Percentiles rank a stretch among this genome's conserved stretches.
phyloP scores from a whole-genome alignment of 37 sponge, comb jelly and placozoan genomes.

The Hormiphora californensis region DNA sequence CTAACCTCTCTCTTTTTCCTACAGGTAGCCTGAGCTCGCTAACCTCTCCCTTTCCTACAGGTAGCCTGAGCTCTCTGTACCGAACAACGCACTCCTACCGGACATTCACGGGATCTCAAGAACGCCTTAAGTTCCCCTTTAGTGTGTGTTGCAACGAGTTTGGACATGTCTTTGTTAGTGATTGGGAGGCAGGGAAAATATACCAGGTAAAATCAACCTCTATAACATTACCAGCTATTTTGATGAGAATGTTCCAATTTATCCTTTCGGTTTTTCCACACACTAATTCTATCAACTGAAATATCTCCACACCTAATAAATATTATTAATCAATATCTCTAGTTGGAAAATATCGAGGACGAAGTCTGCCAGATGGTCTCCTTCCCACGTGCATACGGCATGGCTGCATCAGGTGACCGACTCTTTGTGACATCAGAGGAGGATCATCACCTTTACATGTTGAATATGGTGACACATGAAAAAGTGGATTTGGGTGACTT shows the following conservation, averaged over 20 bases:
- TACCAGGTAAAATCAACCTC: neutral
- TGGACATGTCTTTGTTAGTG: slow-evolving; percentile 33
- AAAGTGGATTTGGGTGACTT: neutral
- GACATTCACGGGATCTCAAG: neutral
- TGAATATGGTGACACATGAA: neutral
- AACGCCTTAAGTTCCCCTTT: slow-evolving; percentile 23
- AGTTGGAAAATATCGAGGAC: slow-evolving; percentile 39
- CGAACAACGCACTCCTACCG: slow-evolving; percentile 5
- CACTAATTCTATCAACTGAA: too few relatives aligned
- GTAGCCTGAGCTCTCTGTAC: slow-evolving; percentile 38
- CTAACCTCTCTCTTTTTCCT: too few relatives aligned
- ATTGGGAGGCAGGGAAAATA: slow-evolving; percentile 43
- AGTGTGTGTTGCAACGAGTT: neutral
- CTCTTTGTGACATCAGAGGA: slow-evolving; percentile 41
- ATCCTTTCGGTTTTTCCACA: too few relatives aligned
- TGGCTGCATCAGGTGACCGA: neutral
- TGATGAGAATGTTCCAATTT: too few relatives aligned
- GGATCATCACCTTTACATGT: slow-evolving; percentile 36
- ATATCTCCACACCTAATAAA: too few relatives aligned
- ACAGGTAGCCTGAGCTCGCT: too few relatives aligned
- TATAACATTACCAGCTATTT: too few relatives aligned
- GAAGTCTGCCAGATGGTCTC: neutral
- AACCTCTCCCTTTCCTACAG: neutral
- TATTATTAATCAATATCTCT: neutral
- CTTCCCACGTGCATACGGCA: slow-evolving; percentile 12